phyloP scores from a whole-genome alignment of 2,797 vertebrate genomes.

The Pipistrellus kuhlii region DNA sequence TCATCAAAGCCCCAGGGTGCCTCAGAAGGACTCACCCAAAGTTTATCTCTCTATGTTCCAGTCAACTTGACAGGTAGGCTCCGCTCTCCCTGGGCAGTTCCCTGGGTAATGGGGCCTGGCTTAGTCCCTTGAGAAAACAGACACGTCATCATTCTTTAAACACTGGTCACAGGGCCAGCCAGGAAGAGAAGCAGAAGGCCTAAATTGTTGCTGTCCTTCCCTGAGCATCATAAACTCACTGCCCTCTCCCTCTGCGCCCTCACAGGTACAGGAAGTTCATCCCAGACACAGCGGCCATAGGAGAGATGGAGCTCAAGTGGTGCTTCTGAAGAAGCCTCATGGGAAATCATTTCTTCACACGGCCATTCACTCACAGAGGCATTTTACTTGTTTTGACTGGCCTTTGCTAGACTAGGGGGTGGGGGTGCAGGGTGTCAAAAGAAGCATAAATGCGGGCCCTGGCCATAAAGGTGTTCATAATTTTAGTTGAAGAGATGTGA shows the following conservation, averaged over 20 bases:
- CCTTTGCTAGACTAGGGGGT: background rate
- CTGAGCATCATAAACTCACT: background rate
- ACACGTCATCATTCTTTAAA: background rate
- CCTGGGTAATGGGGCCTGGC: conserved; percentile 16
- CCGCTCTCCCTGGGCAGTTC: conserved; percentile 62
- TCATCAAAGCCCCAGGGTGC: conserved; percentile 65
- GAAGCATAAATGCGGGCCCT: background rate
- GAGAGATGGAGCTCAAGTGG: background rate
- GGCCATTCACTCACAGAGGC: background rate
- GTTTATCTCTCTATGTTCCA: conserved; percentile 72
- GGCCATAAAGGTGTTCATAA: background rate
- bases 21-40: conserved; percentile 55
- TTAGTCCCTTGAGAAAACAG: background rate
- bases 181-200: conserved; percentile 8
- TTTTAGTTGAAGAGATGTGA: background rate
- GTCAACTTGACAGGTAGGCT: conserved; percentile 56
- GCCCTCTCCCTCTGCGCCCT: background rate
- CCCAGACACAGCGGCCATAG: background rate
- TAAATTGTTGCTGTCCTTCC: background rate
- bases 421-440: background rate
- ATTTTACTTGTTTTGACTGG: background rate
- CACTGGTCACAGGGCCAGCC: background rate
- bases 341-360: background rate
- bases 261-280: background rate
- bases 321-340: background rate